Percentiles rank a stretch among this genome's conserved stretches.
Conservation (phyloP, 2,113 vertebrate genomes). For the Proteles cristata region DNA sequence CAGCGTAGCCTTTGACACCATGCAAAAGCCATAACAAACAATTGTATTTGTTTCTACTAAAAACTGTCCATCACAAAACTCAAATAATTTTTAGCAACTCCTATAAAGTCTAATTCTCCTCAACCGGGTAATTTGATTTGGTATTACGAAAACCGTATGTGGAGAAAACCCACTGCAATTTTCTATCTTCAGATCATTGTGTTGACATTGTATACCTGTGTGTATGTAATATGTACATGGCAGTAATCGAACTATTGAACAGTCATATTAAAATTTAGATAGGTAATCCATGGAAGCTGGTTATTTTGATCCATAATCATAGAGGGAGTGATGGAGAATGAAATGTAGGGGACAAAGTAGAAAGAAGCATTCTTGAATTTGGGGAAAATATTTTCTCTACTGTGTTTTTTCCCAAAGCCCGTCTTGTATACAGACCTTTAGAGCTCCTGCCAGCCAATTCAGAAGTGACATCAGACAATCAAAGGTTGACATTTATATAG, state of each 20-base stretch:
- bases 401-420: background rate
- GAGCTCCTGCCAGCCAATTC: background rate
- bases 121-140: slow-evolving; percentile 1
- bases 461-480: background rate
- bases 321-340: background rate
- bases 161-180: background rate
- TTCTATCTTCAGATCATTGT: background rate
- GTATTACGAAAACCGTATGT: background rate
- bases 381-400: background rate
- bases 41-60: background rate
- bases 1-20: background rate
- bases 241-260: background rate
- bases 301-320: background rate
- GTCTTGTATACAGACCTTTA: background rate
- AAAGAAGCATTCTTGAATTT: background rate
- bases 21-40: background rate
- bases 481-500: background rate
- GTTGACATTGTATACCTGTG: background rate
- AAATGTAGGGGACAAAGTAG: background rate
- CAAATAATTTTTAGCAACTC: background rate
- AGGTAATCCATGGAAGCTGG: background rate
- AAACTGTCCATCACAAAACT: background rate
- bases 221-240: background rate
- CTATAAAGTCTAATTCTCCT: slow-evolving; percentile 18
- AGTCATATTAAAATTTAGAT: background rate